Base-by-base conservation (phyloP, 1,140 invertebrate species). In the Drosophila orena region DNA sequence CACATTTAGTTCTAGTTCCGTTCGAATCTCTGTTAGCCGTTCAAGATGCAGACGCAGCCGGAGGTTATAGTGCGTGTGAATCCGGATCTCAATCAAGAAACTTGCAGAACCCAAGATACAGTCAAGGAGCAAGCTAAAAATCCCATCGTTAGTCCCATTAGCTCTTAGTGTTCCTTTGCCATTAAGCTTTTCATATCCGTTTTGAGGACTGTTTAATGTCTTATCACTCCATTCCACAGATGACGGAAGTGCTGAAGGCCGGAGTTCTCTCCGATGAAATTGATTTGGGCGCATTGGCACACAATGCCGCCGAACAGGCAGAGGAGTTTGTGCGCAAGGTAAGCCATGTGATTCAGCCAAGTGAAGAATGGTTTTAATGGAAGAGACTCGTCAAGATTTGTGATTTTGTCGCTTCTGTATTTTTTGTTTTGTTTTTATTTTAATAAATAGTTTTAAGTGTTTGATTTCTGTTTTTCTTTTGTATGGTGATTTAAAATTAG, bases 261-360 rank as follows among this genome's bases (percentile, higher is more conserved):
- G 96, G 96, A 37, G 96, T 97, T 42, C 93, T 97, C 10, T 96
- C 96, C 12, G 96, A 97, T 91, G 96, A 97, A 92, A 95, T 97
- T 49, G 96, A 97, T 91, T 94, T 97, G 47, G 95, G 96, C 53
- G 96, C 96, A 7, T 92, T 97, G 59, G 96, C 96, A 11, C 96
- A 97, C 74, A 96, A 97, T 92, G 97, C 97, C 47, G 97, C 97
- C 4, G 97, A 98, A 83, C 97, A 98, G 91, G 98, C 98, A 1
- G 98, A 99, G 92, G 97, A 98, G 91, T 97, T 98, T 91, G 98
- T 98, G 4, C 94, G 97, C 60, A 98, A 98, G 94, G 95, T 94
- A 92, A 70, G 81, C 47, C 30, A 30, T n/a, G 8, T 7, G 22
- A 44, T 34, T 17, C 40, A 10, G 6, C 7, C 20, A 3, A n/a